These are phyloP conservation scores for Anarrhichthys ocellatus DNA, from an alignment of 2,113 vertebrate species.

Conservation along the genomic window DNA sequence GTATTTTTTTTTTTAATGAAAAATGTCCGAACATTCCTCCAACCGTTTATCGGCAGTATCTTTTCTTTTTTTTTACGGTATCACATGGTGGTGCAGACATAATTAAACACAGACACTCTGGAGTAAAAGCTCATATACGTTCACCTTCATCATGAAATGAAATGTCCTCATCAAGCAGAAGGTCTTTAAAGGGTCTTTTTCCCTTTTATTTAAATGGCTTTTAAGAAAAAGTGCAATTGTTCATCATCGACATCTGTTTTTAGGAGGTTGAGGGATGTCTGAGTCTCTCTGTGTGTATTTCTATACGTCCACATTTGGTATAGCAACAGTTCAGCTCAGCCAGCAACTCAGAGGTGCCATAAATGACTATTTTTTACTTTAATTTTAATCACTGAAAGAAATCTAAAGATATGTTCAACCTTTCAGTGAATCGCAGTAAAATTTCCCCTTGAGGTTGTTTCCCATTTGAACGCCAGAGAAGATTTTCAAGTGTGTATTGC, in stretches of 20 bases:
- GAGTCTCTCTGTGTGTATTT: constrained; percentile 9
- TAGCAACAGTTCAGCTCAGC: constrained; percentile 17
- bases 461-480: not conserved
- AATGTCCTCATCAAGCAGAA: not conserved
- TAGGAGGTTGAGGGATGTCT: constrained; percentile 2
- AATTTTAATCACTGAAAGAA: constrained; percentile 4
- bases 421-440: not conserved
- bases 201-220: not conserved
- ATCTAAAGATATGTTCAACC: not conserved
- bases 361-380: constrained; percentile 28
- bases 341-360: constrained; percentile 64
- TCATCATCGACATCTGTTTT: constrained; percentile 16
- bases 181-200: not conserved
- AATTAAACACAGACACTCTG: constrained; percentile 20
- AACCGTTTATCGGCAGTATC: constrained; percentile 56
- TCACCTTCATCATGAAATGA: not conserved
- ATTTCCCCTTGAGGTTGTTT: not conserved
- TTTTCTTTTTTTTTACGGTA: constrained; percentile 37
- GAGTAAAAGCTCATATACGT: not conserved
- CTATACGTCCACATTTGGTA: constrained; percentile 8
- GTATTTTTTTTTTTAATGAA: constrained; percentile 83
- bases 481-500: constrained; percentile 6
- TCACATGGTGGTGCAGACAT: constrained; percentile 20
- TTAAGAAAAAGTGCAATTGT: constrained; percentile 68
- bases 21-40: constrained; percentile 79